Evolutionary conservation across 35 echinoderm and acorn worm genomes (phyloP), one percentile per base, ranked within the genome.

Genomic region (Apostichopus californicus): DNA sequence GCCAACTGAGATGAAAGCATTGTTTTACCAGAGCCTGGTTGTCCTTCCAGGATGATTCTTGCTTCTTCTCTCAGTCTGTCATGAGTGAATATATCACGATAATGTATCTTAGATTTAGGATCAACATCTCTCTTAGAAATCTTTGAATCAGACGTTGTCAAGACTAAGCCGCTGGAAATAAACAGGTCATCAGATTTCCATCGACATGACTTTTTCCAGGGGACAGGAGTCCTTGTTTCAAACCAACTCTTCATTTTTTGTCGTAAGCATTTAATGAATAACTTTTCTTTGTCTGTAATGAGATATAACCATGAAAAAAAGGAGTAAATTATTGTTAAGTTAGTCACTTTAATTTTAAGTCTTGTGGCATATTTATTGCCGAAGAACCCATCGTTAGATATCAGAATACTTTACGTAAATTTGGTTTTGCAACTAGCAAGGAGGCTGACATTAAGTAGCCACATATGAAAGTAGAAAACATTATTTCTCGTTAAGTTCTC

Each of bases 161-260:
- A 82, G 46, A 82, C 55, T 5, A 82, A 56, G 13, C 79, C 79
- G 55, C 79, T 56, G 5, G 46, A 28, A 55, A 82, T 25, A 82
- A 82, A 82, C 26, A 82, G 55, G 12, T 82, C 79, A 55, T 15
- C 55, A 5, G 79, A 82, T 55, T 82, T 82, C 79, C 79, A 82
- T 82, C 14, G 46, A 56, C 79, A 82, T 0, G 79, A 82, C 14
- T 82, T 82, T 25, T 82, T 82, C 79, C 79, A 82, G 26, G 79
- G 79, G 46, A 82, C 79, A 82, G 79, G 79, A 54, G 79, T 82
- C 79, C 53, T 82, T 10, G 79, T 54, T 55, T 82, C 79, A 82
- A 55, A 53, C 79, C 26, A 82, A 17, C 79, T 82, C 15, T 55
- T 82, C 5, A 55, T 55, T 46, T 82, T 82, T 55, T 53, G 46